Conservation (phyloP, 1,140 invertebrate genomes). For the Temnothorax nylanderi region DNA sequence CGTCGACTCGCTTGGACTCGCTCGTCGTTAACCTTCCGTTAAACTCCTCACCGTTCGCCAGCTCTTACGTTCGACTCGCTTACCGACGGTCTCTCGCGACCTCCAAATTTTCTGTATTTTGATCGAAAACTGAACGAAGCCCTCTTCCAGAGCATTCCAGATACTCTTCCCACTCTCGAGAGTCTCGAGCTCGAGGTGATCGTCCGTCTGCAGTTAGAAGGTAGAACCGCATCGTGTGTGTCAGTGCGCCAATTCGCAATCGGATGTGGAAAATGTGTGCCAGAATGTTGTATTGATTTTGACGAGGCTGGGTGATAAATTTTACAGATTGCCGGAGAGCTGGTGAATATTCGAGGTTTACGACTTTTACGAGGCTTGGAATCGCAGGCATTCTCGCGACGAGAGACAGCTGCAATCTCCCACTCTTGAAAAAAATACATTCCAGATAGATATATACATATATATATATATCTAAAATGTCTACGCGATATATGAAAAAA, state of each 20-base stretch:
- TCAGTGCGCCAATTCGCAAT: neutral
- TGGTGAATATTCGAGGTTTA: neutral
- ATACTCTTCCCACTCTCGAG: too few species aligned
- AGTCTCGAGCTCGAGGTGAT: neutral
- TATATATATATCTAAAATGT: conserved; percentile 53
- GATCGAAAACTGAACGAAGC: neutral
- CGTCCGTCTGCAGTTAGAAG: neutral
- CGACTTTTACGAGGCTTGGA: neutral
- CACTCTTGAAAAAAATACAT: neutral
- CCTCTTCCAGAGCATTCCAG: neutral
- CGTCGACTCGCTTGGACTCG: neutral
- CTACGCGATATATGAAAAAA: conserved; percentile 74
- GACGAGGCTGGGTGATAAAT: neutral
- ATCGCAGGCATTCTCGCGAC: neutral
- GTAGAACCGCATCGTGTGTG: neutral
- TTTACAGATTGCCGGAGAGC: neutral
- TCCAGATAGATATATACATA: neutral
- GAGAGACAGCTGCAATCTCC: neutral
- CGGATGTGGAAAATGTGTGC: neutral
- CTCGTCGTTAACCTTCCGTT: neutral
- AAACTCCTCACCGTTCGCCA: neutral
- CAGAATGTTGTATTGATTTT: neutral
- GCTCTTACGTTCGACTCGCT: neutral
- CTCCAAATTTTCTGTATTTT: neutral
- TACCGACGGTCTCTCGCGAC: neutral